Evolutionary conservation across 1,140 invertebrate species (phyloP).

Genomic region (Drosophila murphyi): DNA sequence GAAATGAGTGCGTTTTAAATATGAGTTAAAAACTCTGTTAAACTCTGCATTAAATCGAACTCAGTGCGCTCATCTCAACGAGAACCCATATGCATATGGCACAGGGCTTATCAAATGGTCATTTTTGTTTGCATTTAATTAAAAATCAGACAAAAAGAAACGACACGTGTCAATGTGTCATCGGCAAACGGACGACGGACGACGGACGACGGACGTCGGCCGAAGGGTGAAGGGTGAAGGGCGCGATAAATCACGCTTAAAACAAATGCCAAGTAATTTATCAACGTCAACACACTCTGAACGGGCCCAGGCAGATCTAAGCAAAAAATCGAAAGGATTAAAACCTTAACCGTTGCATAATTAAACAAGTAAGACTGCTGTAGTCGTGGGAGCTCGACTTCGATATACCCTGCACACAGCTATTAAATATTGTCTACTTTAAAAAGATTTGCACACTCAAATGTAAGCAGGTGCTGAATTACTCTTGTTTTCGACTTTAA

Average conservation of each 20-base stretch:
- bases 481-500: too few species aligned
- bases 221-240: slow-evolving; percentile 9
- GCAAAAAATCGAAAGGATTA: slow-evolving; percentile 70
- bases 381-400: too few species aligned
- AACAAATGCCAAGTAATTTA: slow-evolving; percentile 81
- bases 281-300: slow-evolving; percentile 73
- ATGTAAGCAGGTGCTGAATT: too few species aligned
- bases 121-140: slow-evolving; percentile 84
- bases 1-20: slow-evolving; percentile 72
- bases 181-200: background rate
- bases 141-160: slow-evolving; percentile 78
- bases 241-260: slow-evolving; percentile 84
- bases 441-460: too few species aligned
- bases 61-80: background rate
- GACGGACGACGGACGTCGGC: too few species aligned
- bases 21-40: slow-evolving; percentile 70
- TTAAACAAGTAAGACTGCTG: slow-evolving; percentile 43
- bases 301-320: slow-evolving; percentile 44
- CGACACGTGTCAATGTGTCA: slow-evolving; percentile 81
- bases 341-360: slow-evolving; percentile 73
- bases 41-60: slow-evolving; percentile 10
- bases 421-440: too few species aligned
- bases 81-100: slow-evolving; percentile 6
- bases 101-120: slow-evolving; percentile 75
- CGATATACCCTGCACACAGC: too few species aligned